Percentiles rank a stretch among this genome's conserved stretches.
phyloP scores from a whole-genome alignment of 2,113 vertebrate genomes.

The Eolophus roseicapilla region DNA sequence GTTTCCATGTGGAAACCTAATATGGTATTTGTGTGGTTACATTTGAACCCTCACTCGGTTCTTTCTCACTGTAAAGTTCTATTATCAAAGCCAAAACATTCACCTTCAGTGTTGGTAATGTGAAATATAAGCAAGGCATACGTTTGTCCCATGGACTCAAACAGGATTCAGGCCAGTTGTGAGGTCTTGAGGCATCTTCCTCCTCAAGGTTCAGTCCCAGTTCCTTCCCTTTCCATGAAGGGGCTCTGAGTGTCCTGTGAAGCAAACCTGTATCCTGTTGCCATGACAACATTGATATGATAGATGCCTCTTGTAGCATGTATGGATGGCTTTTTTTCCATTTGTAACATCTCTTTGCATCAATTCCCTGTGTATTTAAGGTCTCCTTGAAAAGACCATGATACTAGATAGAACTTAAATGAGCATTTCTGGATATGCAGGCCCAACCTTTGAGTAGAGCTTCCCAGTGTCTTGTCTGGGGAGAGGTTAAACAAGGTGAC shows the following conservation, averaged over 20 bases:
- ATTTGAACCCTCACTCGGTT: neutral
- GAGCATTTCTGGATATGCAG: neutral
- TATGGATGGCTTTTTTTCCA: neutral
- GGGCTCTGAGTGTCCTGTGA: neutral
- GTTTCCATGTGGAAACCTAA: no score
- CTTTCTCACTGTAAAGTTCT: neutral
- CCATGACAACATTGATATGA: conserved; percentile 64
- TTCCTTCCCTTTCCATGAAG: neutral
- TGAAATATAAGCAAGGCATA: rapidly evolving
- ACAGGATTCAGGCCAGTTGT: neutral
- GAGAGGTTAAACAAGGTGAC: no score
- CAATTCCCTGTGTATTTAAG: neutral
- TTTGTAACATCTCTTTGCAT: neutral
- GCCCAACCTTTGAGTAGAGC: neutral
- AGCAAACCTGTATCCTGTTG: conserved; percentile 50
- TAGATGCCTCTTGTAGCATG: neutral
- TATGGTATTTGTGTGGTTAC: rapidly evolving
- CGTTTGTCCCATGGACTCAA: neutral
- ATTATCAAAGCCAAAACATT: neutral
- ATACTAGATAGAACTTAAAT: neutral
- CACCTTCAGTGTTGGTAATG: neutral
- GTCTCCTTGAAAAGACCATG: neutral
- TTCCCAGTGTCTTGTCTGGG: neutral
- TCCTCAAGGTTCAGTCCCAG: neutral
- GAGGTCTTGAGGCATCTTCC: neutral